Evolutionary conservation across 2,797 vertebrate genomes (phyloP).

Genomic region (Zenarchopterus dispar): DNA sequence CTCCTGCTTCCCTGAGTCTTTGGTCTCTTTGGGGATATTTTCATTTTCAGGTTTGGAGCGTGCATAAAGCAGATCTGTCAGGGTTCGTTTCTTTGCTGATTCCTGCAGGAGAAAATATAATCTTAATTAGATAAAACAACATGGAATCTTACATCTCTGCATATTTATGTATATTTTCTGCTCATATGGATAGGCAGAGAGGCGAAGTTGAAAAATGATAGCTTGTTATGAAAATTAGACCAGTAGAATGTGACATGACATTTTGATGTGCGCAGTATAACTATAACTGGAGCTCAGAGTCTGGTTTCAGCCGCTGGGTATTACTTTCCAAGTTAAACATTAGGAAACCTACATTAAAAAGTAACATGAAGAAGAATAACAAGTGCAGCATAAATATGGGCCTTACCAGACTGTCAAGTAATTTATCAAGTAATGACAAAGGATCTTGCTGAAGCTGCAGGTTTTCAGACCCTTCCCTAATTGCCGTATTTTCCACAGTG

Average conservation of each 20-base stretch:
- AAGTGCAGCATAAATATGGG: conserved; percentile 2
- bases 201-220: background rate
- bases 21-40: background rate
- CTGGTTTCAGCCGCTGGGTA: background rate
- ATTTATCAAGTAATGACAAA: conserved; percentile 7
- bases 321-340: background rate
- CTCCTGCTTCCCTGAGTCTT: conserved; percentile 19
- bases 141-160: background rate
- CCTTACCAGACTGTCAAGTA: conserved; percentile 53
- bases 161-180: background rate
- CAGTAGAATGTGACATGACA: background rate
- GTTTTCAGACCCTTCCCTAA: conserved; percentile 3
- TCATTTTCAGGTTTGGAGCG: conserved; percentile 32
- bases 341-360: background rate
- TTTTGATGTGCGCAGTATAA: background rate
- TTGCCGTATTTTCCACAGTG: conserved; percentile 9
- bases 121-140: background rate
- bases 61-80: conserved; percentile 31
- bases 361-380: background rate
- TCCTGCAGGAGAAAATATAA: conserved; percentile 33
- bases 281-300: background rate
- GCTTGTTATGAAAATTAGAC: too few relatives aligned
- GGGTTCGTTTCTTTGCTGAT: conserved; percentile 11
- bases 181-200: background rate
- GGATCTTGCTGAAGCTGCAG: conserved; percentile 36